Evolutionary conservation across 2,888 invertebrate genomes (phyloP).

Genomic region (Diabrotica balteata): DNA sequence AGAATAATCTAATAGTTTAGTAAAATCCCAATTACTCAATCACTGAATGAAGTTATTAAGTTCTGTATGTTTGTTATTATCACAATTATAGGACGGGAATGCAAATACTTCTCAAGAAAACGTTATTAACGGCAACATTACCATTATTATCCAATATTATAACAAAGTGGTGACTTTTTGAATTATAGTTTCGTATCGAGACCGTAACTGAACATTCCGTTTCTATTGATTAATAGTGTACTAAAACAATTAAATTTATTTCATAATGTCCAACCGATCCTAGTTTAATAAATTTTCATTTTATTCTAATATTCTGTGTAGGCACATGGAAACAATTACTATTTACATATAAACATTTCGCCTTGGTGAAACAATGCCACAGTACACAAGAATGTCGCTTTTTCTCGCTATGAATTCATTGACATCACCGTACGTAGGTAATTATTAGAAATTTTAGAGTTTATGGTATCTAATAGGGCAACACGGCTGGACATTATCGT

Average conservation of each 20-base stretch:
- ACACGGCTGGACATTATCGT: too few species aligned
- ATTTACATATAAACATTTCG: constrained; percentile 43
- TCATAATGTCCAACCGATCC: constrained; percentile 49
- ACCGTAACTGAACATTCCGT: constrained; percentile 15
- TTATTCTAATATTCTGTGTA: constrained; percentile 51
- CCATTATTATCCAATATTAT: neutral
- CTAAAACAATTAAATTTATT: constrained; percentile 42
- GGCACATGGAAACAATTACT: constrained; percentile 41
- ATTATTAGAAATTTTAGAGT: constrained; percentile 2
- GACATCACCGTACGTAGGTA: constrained; percentile 9
- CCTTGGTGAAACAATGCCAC: constrained; percentile 39
- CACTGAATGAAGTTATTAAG: too few species aligned
- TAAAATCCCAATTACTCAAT: too few species aligned
- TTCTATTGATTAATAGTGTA: constrained; percentile 29
- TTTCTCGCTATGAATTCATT: constrained; percentile 36
- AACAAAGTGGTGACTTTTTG: constrained; percentile 10
- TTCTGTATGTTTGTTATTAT: too few species aligned
- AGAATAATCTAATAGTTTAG: too few species aligned
- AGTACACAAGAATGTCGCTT: constrained; percentile 37
- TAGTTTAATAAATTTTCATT: constrained; percentile 50
- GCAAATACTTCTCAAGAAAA: too few species aligned
- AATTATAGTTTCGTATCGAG: constrained; percentile 16
- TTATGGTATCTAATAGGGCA: too few species aligned
- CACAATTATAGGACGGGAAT: too few species aligned
- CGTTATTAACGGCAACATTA: too few species aligned